A percentile compares a stretch with the other conserved stretches of the same genome.
phyloP scores from a whole-genome alignment of 1,140 invertebrate species.

The Eumeta japonica region DNA sequence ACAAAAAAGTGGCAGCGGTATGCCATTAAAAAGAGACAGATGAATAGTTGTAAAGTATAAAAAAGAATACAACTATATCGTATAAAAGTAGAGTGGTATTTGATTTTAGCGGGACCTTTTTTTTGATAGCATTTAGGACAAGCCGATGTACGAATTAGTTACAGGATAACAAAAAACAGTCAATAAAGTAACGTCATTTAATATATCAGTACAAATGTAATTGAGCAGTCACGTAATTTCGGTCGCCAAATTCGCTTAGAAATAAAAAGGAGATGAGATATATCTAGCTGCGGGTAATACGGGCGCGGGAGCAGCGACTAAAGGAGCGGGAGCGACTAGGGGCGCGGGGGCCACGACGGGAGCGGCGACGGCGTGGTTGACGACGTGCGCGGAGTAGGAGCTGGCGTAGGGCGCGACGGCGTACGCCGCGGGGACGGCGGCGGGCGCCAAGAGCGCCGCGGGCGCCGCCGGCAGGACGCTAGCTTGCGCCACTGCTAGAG shows the following conservation, averaged over 20 bases:
- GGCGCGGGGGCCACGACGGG: conserved; percentile 53
- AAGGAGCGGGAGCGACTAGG: conserved; percentile 34
- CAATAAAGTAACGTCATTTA: too few relatives aligned
- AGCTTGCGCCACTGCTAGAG: conserved; percentile 32
- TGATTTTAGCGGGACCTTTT: too few relatives aligned
- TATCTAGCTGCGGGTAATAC: conserved; percentile 23
- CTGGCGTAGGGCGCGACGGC: conserved; percentile 61
- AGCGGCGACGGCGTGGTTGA: conserved; percentile 63
- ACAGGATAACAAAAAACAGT: too few relatives aligned
- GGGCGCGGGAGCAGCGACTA: conserved; percentile 22
- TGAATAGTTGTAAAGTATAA: too few relatives aligned
- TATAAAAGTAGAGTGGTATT: too few relatives aligned
- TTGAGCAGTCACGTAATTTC: conserved; percentile 46
- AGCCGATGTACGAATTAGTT: too few relatives aligned
- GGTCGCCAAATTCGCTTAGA: conserved; percentile 44
- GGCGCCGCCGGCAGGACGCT: conserved; percentile 37
- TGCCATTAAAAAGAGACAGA: too few relatives aligned
- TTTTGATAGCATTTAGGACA: too few relatives aligned
- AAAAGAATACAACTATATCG: too few relatives aligned
- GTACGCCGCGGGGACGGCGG: conserved; percentile 55
- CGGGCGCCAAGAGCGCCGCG: conserved; percentile 47
- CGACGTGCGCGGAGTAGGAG: conserved; percentile 62
- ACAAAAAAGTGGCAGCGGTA: too few relatives aligned
- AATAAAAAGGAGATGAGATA: conserved; percentile 27
- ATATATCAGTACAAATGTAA: too few relatives aligned